These are phyloP conservation scores for Leptothorax acervorum DNA, from an alignment of 2,888 invertebrate species.

Conservation along the genomic window DNA sequence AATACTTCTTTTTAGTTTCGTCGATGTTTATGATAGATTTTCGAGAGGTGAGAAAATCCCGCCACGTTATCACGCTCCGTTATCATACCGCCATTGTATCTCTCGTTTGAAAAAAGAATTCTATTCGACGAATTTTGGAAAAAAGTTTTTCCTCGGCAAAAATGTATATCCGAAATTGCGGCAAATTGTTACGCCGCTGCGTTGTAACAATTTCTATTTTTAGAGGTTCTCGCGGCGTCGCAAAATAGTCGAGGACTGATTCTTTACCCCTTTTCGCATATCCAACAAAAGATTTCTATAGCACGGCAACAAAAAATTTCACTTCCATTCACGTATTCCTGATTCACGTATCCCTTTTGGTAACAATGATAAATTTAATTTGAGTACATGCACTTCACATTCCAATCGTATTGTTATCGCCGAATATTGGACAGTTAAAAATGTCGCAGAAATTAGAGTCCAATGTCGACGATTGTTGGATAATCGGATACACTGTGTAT, in stretches of 20 bases:
- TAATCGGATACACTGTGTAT: background rate
- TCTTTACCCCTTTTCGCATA: conserved; percentile 5
- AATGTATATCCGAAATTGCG: background rate
- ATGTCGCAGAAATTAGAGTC: background rate
- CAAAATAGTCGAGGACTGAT: background rate
- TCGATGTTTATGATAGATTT: conserved; percentile 55
- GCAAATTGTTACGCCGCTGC: conserved; percentile 1
- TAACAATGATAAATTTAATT: conserved; percentile 6
- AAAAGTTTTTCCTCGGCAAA: background rate
- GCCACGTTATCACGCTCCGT: conserved; percentile 39
- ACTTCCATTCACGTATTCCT: background rate
- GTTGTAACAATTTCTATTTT: conserved; percentile 31
- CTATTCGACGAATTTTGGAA: conserved; percentile 22
- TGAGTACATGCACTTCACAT: background rate
- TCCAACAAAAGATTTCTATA: background rate
- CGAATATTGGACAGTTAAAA: background rate
- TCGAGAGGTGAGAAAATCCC: conserved; percentile 50
- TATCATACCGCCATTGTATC: conserved; percentile 31
- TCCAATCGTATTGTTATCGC: background rate
- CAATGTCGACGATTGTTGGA: background rate
- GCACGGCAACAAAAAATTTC: background rate
- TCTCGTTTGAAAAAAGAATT: conserved; percentile 20
- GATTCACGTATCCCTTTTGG: background rate
- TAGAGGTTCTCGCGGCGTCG: background rate
- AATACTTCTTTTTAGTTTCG: conserved; percentile 48